These are phyloP conservation scores for Thereuonema tuberculata DNA, from an alignment of 1,140 invertebrate genomes.

Conservation along the genomic window DNA sequence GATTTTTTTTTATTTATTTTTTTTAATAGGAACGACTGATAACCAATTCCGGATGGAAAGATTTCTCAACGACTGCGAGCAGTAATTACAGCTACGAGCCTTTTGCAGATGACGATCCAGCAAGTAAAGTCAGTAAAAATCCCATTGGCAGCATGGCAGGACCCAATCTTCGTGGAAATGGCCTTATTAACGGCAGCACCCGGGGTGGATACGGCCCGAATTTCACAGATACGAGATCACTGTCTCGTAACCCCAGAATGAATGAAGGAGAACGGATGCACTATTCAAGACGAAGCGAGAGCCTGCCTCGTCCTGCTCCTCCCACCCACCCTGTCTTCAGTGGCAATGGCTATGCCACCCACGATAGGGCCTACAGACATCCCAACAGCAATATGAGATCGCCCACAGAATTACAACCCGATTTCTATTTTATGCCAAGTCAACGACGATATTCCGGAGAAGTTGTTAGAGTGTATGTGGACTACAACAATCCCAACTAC, in stretches of 20 bases:
- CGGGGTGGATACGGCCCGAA: background rate
- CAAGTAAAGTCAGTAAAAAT: background rate
- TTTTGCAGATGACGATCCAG: conserved; percentile 54
- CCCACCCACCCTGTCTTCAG: conserved; percentile 8
- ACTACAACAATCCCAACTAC: conserved; percentile 45
- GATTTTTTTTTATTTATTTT: too few relatives aligned
- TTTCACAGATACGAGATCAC: background rate
- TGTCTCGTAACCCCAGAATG: background rate
- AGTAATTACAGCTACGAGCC: conserved; percentile 78
- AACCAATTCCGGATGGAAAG: conserved; percentile 68
- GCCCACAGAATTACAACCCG: conserved; percentile 43
- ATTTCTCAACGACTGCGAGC: conserved; percentile 57
- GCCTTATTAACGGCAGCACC: conserved; percentile 9
- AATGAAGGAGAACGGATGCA: background rate
- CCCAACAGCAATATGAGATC: conserved; percentile 18
- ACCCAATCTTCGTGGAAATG: too few relatives aligned
- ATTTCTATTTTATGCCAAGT: conserved; percentile 91
- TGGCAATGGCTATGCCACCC: conserved; percentile 34
- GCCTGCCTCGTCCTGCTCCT: conserved; percentile 20
- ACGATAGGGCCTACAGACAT: conserved; percentile 24
- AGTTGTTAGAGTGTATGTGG: conserved; percentile 78
- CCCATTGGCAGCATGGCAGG: conserved; percentile 26
- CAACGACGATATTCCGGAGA: conserved; percentile 84
- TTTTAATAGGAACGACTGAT: conserved; percentile 59
- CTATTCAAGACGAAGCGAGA: conserved; percentile 9